These are phyloP conservation scores for Aphelocoma californica DNA, from an alignment of 2,797 vertebrate species.

Conservation along the genomic window DNA sequence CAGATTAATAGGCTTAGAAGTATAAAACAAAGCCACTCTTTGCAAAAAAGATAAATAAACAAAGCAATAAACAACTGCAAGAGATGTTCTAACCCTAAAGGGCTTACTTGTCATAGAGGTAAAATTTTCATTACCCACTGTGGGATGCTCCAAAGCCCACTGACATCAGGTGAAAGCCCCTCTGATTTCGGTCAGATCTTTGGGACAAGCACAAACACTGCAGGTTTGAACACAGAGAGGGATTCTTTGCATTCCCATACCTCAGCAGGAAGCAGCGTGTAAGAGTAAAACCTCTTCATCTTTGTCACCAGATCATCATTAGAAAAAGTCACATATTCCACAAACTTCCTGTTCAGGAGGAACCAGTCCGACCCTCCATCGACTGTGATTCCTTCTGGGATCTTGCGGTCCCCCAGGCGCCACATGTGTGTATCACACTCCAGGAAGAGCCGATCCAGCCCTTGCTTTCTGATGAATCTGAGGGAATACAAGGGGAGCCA, in stretches of 20 bases:
- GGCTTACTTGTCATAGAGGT: background rate
- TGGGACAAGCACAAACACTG: background rate
- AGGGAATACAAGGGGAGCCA: background rate
- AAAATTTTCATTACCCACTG: background rate
- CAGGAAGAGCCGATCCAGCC: constrained; percentile 92
- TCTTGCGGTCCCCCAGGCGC: constrained; percentile 93
- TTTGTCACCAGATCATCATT: constrained; percentile 90
- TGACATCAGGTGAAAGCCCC: background rate
- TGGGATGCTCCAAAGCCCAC: background rate
- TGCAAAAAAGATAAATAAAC: background rate
- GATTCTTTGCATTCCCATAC: constrained; percentile 64
- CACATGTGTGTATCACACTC: constrained; percentile 99
- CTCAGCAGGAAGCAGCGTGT: constrained; percentile 94
- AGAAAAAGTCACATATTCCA: constrained; percentile 94
- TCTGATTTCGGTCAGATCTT: background rate
- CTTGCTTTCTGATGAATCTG: constrained; percentile 97
- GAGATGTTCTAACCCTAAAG: background rate
- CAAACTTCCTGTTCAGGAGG: constrained; percentile 91
- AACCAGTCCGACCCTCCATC: constrained; percentile 98
- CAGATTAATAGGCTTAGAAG: constrained; percentile 11
- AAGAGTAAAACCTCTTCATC: constrained; percentile 96
- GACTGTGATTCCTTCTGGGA: constrained; percentile 92
- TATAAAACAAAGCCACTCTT: background rate
- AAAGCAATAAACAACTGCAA: background rate
- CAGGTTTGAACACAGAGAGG: background rate